Percentiles rank a stretch among this genome's conserved stretches.
phyloP scores from a whole-genome alignment of 1,140 invertebrate species.

The Leptestheria dahalacensis region DNA sequence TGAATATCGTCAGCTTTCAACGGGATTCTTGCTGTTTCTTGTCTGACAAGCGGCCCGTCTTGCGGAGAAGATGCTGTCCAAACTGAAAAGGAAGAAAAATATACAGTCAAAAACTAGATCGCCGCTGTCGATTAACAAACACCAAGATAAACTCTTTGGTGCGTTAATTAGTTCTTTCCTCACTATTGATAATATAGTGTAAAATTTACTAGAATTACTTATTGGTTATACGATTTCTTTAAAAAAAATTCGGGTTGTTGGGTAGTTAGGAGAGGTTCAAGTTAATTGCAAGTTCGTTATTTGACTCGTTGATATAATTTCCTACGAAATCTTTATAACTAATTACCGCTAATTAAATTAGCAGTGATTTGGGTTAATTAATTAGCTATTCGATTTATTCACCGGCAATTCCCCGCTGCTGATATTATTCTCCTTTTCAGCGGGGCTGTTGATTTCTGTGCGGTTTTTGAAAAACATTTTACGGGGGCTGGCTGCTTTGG shows the following conservation, averaged over 20 bases:
- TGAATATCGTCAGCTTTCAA: background rate
- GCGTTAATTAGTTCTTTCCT: too few relatives aligned
- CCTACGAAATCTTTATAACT: too few relatives aligned
- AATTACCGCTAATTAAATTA: too few relatives aligned
- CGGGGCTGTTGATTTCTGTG: background rate
- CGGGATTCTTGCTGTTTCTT: background rate
- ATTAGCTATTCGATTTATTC: background rate
- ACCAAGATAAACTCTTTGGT: background rate
- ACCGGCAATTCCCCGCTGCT: background rate
- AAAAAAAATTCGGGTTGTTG: background rate
- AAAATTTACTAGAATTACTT: too few relatives aligned
- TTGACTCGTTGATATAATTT: too few relatives aligned
- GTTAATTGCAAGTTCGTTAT: too few relatives aligned
- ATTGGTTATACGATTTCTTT: too few relatives aligned
- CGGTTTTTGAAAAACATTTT: background rate
- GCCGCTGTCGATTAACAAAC: background rate
- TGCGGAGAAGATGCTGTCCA: slow-evolving; percentile 12
- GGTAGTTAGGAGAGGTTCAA: too few relatives aligned
- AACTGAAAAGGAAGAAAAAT: slow-evolving; percentile 10
- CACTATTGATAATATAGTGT: too few relatives aligned
- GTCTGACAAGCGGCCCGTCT: slow-evolving; percentile 1
- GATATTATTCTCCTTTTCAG: background rate
- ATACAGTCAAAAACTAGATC: background rate
- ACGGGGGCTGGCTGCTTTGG: background rate
- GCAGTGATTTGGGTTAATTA: background rate